phyloP scores from a whole-genome alignment of 2,888 invertebrate species.

The Caenorhabditis parvicauda region DNA sequence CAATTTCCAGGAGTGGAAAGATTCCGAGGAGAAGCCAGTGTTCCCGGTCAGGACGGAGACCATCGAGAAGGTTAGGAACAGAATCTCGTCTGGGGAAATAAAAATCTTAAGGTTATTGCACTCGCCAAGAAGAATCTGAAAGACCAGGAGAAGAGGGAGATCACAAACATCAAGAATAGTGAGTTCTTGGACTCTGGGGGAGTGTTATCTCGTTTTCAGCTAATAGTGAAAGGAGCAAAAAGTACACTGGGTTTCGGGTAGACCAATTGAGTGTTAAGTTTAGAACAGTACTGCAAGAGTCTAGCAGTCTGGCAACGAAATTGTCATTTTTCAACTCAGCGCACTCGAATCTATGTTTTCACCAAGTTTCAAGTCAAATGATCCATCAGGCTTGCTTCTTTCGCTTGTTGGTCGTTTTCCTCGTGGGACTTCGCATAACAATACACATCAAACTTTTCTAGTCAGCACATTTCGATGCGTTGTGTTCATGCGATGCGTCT shows the following conservation, averaged over 20 bases:
- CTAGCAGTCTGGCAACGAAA: background rate
- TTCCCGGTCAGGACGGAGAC: constrained; percentile 58
- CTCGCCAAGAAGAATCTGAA: constrained; percentile 52
- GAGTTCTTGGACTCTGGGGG: background rate
- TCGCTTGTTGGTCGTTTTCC: too few relatives aligned
- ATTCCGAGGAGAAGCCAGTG: constrained; percentile 49
- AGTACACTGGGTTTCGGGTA: too few relatives aligned
- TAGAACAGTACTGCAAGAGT: too few relatives aligned
- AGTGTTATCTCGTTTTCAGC: background rate
- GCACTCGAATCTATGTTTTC: background rate
- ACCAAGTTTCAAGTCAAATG: background rate
- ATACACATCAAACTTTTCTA: too few relatives aligned
- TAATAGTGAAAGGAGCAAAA: too few relatives aligned
- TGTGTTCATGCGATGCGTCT: too few relatives aligned
- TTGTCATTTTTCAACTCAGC: background rate
- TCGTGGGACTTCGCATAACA: too few relatives aligned
- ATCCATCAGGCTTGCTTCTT: too few relatives aligned
- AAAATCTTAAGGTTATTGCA: constrained; percentile 32
- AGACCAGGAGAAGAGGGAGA: constrained; percentile 52
- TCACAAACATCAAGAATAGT: constrained; percentile 50
- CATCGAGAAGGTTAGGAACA: constrained; percentile 55
- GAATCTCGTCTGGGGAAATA: background rate
- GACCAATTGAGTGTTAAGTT: too few relatives aligned
- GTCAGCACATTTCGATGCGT: too few relatives aligned
- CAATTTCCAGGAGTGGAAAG: constrained; percentile 52